Conservation (phyloP, 2,113 vertebrate genomes). For the Ammospiza nelsoni region DNA sequence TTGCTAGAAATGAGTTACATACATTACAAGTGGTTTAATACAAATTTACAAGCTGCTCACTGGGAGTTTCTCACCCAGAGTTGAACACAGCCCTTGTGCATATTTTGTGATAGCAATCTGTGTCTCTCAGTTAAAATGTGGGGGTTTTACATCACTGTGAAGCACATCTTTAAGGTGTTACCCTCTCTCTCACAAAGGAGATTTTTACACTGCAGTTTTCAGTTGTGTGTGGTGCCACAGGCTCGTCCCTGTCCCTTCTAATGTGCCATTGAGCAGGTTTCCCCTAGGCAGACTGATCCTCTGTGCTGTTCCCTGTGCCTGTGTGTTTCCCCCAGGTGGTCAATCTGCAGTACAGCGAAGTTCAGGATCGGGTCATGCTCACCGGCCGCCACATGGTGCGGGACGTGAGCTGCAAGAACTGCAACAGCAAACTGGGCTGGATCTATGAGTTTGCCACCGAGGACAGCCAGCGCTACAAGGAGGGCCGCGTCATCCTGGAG, state of each 20-base stretch:
- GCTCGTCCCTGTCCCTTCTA: background rate
- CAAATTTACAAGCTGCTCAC: background rate
- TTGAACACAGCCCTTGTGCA: background rate
- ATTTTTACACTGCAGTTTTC: background rate
- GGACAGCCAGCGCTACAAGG: slow-evolving; percentile 98
- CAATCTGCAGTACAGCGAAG: slow-evolving; percentile 97
- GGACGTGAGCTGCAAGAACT: slow-evolving; percentile 99
- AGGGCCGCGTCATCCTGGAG: slow-evolving; percentile 96
- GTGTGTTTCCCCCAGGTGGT: slow-evolving; percentile 83
- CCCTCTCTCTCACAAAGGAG: background rate
- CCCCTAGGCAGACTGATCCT: background rate
- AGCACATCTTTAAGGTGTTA: background rate
- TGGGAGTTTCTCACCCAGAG: background rate
- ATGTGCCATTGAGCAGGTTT: background rate
- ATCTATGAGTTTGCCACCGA: slow-evolving; percentile 99
- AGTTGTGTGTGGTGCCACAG: background rate
- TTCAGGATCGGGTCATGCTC: slow-evolving; percentile 98
- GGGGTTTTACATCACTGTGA: background rate
- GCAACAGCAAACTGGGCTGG: slow-evolving; percentile 99
- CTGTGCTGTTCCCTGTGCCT: background rate
- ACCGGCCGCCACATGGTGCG: slow-evolving; percentile 98
- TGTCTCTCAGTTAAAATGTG: background rate
- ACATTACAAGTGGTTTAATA: background rate
- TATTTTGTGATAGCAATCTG: background rate
- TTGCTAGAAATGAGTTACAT: background rate